Conservation (phyloP, 2,797 vertebrate genomes). For the Syngnathus acus region DNA sequence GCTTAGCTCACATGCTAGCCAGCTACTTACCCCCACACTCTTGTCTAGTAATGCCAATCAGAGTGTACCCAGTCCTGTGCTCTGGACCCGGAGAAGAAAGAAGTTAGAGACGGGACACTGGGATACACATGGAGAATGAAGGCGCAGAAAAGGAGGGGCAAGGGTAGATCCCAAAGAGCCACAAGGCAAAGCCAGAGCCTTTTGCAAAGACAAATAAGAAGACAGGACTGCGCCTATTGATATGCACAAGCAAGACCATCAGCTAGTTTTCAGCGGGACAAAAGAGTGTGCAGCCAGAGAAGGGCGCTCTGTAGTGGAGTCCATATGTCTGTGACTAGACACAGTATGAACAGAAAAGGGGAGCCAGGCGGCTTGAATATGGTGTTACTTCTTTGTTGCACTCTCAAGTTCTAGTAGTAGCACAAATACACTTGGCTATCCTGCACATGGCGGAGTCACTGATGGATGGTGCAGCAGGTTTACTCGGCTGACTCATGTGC, state of each 20-base stretch:
- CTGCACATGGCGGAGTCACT: slow-evolving; percentile 9
- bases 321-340: slow-evolving; percentile 65
- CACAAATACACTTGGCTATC: not conserved
- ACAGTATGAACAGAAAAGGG: slow-evolving; percentile 61
- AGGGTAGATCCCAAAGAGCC: slow-evolving; percentile 72
- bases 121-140: slow-evolving; percentile 53
- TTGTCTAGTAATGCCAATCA: slow-evolving; percentile 79
- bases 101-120: slow-evolving; percentile 52
- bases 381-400: slow-evolving; percentile 59
- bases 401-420: slow-evolving; percentile 22
- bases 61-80: slow-evolving; percentile 58
- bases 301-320: slow-evolving; percentile 54
- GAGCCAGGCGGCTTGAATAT: slow-evolving; percentile 46
- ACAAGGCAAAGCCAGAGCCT: slow-evolving; percentile 75
- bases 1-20: slow-evolving; percentile 74
- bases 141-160: slow-evolving; percentile 56
- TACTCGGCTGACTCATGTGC: not conserved
- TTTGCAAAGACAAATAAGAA: slow-evolving; percentile 77
- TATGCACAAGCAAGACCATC: slow-evolving; percentile 75
- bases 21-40: slow-evolving; percentile 68
- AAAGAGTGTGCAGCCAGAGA: slow-evolving; percentile 55
- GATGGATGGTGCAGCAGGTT: slow-evolving; percentile 4
- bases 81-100: slow-evolving; percentile 60
- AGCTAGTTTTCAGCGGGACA: slow-evolving; percentile 69
- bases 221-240: slow-evolving; percentile 73